phyloP scores from a whole-genome alignment of 2,888 invertebrate genomes.

The Mycalesis mineus region DNA sequence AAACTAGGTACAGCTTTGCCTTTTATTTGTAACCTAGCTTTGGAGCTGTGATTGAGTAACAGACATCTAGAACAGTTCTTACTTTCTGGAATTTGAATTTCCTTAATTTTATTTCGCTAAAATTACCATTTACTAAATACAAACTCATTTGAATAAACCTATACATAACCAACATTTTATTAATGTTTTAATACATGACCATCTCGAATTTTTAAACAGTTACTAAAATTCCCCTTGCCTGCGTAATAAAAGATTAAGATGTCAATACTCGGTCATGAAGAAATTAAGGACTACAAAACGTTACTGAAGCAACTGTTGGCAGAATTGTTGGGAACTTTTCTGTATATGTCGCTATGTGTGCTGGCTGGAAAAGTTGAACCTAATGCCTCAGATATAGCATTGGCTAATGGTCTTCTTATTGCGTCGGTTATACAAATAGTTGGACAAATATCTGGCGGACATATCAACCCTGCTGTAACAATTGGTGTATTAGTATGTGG shows the following conservation, averaged over 20 bases:
- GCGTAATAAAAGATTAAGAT: constrained; percentile 6
- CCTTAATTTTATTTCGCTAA: too few relatives aligned
- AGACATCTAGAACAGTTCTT: too few relatives aligned
- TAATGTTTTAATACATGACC: background rate
- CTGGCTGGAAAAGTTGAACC: constrained; percentile 14
- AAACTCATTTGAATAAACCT: too few relatives aligned
- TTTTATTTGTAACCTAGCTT: too few relatives aligned
- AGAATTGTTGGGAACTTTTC: constrained; percentile 30
- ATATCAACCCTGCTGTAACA: constrained; percentile 29
- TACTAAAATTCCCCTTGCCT: background rate
- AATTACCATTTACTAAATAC: too few relatives aligned
- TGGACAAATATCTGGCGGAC: constrained; percentile 27
- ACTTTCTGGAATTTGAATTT: too few relatives aligned
- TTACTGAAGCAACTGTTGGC: constrained; percentile 25
- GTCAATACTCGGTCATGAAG: constrained; percentile 16
- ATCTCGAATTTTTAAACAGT: background rate
- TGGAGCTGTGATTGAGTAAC: too few relatives aligned
- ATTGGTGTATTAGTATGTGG: constrained; percentile 23
- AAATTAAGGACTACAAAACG: constrained; percentile 24
- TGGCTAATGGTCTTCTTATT: constrained; percentile 25
- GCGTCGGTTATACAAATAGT: constrained; percentile 27
- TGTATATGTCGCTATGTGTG: constrained; percentile 25
- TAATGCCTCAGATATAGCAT: constrained; percentile 11
- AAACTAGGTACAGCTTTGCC: too few relatives aligned
- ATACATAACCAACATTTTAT: too few relatives aligned